A percentile compares a stretch with the other conserved stretches of the same genome.
Conservation (phyloP, 2,888 invertebrate genomes). For the Halictus quadricinctus region DNA sequence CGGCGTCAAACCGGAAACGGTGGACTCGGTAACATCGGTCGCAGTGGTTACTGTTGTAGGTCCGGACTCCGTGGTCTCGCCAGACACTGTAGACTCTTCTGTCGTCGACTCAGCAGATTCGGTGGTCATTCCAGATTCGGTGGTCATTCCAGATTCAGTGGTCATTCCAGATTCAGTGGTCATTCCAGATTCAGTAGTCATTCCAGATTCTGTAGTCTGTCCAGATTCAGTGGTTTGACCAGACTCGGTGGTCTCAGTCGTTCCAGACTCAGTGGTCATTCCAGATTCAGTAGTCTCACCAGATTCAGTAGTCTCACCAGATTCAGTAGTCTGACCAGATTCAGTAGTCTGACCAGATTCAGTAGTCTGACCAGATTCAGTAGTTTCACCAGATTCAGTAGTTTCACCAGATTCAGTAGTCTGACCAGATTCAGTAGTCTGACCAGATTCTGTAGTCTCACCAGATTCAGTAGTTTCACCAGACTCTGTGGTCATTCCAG, state of each 20-base stretch:
- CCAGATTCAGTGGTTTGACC: constrained; percentile 62
- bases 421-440: too few species aligned
- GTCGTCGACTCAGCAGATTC: constrained; percentile 64
- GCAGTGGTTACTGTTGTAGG: constrained; percentile 53
- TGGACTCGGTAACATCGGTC: constrained; percentile 56
- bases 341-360: constrained; percentile 52
- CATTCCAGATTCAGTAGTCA: neutral
- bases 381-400: constrained; percentile 43
- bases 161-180: constrained; percentile 26
- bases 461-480: too few species aligned
- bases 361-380: constrained; percentile 39
- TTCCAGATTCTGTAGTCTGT: constrained; percentile 56
- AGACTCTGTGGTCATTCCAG: too few species aligned
- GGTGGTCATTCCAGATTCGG: constrained; percentile 61
- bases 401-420: too few species aligned
- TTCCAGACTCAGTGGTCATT: constrained; percentile 48
- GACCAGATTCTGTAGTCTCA: too few species aligned
- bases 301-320: constrained; percentile 53
- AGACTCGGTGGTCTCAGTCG: constrained; percentile 57
- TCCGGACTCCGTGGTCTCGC: constrained; percentile 60
- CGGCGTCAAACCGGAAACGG: constrained; percentile 64
- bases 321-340: constrained; percentile 63
- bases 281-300: constrained; percentile 56
- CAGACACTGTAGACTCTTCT: constrained; percentile 64
- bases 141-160: constrained; percentile 50